These are phyloP conservation scores for Aurelia sp. DNA, from an alignment of 30 jellyfish, hydroid and myxozoan species.

Conservation along the genomic window DNA sequence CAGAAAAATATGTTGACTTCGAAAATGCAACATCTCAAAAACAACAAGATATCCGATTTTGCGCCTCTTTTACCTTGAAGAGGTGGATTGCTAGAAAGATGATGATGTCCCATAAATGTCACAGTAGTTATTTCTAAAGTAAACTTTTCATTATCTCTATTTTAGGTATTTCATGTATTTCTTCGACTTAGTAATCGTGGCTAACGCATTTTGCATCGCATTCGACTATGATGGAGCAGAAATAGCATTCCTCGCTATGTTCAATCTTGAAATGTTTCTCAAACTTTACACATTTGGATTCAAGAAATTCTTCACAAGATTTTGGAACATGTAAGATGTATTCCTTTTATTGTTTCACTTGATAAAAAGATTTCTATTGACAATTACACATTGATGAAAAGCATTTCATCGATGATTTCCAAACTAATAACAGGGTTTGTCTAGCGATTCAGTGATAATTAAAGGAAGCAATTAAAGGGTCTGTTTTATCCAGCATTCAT, in stretches of 20 bases:
- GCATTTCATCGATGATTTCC: too few species aligned
- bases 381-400: too few species aligned
- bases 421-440: too few species aligned
- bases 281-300: constrained; percentile 93
- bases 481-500: too few species aligned
- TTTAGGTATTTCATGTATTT: constrained; percentile 82
- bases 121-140: not conserved
- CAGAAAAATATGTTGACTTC: too few species aligned
- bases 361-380: not conserved
- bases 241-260: constrained; percentile 73
- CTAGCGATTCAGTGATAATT: too few species aligned
- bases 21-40: too few species aligned
- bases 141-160: not conserved
- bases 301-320: constrained; percentile 74
- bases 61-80: too few species aligned
- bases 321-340: constrained; percentile 88
- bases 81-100: too few species aligned
- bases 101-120: too few species aligned
- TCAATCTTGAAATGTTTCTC: constrained; percentile 92
- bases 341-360: not conserved
- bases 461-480: too few species aligned
- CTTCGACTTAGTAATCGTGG: constrained; percentile 90
- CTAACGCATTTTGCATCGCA: constrained; percentile 96
- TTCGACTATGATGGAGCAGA: constrained; percentile 82
- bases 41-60: too few species aligned